These are phyloP conservation scores for Choristoneura rosaceana DNA, from an alignment of 2,888 invertebrate species.

Conservation along the genomic window DNA sequence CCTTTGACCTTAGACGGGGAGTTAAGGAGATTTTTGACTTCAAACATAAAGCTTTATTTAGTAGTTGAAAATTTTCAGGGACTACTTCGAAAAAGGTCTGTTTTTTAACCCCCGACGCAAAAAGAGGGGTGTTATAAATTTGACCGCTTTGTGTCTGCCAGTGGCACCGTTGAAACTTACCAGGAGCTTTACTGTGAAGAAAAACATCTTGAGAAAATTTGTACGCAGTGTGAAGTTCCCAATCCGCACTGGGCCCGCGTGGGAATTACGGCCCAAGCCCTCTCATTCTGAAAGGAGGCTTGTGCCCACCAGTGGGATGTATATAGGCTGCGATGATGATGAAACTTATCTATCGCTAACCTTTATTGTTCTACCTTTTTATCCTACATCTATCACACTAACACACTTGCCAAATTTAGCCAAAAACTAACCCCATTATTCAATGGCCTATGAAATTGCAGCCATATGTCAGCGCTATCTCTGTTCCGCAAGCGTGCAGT, in stretches of 20 bases:
- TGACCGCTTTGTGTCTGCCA: too few species aligned
- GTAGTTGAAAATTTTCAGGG: background rate
- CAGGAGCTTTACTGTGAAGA: too few species aligned
- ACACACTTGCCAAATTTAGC: slow-evolving; percentile 15
- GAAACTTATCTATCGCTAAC: background rate
- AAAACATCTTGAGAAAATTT: too few species aligned
- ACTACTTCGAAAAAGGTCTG: background rate
- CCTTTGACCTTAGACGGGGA: slow-evolving; percentile 21
- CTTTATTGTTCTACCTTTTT: background rate
- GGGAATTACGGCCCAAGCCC: too few species aligned
- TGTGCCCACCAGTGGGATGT: too few species aligned
- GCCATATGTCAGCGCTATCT: slow-evolving; percentile 12
- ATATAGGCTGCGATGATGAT: too few species aligned
- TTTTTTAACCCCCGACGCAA: background rate
- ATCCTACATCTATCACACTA: background rate
- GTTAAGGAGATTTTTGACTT: slow-evolving; percentile 9
- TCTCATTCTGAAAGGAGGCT: too few species aligned
- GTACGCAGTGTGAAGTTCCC: too few species aligned
- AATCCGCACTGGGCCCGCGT: too few species aligned
- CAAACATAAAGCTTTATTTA: background rate
- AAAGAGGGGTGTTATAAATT: too few species aligned
- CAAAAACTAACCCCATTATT: slow-evolving; percentile 10
- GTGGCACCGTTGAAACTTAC: too few species aligned
- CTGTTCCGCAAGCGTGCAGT: background rate
- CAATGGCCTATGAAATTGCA: slow-evolving; percentile 18